Percentiles rank a stretch among this genome's conserved stretches.
Evolutionary conservation across 1,140 invertebrate species (phyloP).

Genomic region (Stratiolaelaps scimitus): DNA sequence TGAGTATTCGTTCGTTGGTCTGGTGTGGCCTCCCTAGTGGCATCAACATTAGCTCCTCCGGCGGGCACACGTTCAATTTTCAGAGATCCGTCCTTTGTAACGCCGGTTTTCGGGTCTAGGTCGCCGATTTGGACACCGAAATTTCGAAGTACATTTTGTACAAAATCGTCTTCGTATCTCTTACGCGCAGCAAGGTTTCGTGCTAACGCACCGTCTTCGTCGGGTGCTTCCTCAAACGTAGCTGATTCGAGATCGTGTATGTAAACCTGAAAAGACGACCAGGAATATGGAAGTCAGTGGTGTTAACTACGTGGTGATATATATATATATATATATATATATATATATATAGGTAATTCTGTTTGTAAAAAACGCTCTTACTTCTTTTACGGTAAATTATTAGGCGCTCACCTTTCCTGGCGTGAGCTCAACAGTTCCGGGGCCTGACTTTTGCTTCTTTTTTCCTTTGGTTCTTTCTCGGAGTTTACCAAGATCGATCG

Average conservation of each 20-base stretch:
- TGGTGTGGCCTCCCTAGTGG: not conserved
- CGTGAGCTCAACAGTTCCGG: not conserved
- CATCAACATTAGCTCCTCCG: not conserved
- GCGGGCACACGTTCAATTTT: not conserved
- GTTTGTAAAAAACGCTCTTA: no score
- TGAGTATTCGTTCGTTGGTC: no score
- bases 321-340: no score
- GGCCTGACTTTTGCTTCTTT: not conserved
- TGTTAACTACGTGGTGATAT: no score
- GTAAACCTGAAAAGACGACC: not conserved
- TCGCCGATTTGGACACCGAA: not conserved
- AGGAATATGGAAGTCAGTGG: no score
- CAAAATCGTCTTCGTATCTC: conserved; percentile 21
- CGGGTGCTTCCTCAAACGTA: conserved; percentile 15
- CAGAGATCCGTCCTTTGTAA: not conserved
- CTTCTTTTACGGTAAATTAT: no score
- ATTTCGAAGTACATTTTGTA: conserved; percentile 2
- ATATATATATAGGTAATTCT: no score
- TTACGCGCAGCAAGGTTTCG: conserved; percentile 11
- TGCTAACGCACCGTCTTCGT: conserved; percentile 4
- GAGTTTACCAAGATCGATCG: conserved; percentile 1
- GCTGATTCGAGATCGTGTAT: conserved; percentile 15
- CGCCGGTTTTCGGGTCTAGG: not conserved
- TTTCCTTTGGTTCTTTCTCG: conserved; percentile 10
- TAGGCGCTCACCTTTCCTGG: conserved; percentile 4